Evolutionary conservation across 2,797 vertebrate species (phyloP).

Genomic region (Pangasius krempfi): DNA sequence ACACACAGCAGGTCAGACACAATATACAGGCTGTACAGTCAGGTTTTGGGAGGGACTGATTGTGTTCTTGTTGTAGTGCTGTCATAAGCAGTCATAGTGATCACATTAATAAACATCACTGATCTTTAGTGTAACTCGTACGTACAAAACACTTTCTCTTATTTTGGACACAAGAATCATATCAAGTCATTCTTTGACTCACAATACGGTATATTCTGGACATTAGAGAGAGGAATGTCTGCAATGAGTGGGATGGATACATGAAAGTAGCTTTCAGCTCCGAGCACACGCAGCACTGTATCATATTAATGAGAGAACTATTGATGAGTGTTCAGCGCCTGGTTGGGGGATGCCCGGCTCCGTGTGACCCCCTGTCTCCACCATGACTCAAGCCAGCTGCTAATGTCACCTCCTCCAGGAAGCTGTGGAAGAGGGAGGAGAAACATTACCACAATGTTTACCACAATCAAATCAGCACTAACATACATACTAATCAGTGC

Average conservation of each 20-base stretch:
- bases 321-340: constrained; percentile 63
- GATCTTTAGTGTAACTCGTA: background rate
- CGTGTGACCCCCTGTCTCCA: constrained; percentile 58
- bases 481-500: background rate
- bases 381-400: constrained; percentile 54
- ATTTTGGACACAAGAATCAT: constrained; percentile 1
- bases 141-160: constrained; percentile 23
- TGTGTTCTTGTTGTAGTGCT: background rate
- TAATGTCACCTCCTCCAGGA: constrained; percentile 75
- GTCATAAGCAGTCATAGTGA: background rate
- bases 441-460: background rate
- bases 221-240: constrained; percentile 51
- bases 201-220: constrained; percentile 3
- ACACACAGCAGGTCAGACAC: constrained; percentile 11
- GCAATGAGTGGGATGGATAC: constrained; percentile 16
- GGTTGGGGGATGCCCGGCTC: constrained; percentile 61
- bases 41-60: background rate
- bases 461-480: background rate
- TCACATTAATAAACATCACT: background rate
- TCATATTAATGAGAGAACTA: constrained; percentile 17
- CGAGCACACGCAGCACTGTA: constrained; percentile 17
- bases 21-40: background rate
- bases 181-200: background rate
- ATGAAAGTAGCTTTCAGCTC: constrained; percentile 21
- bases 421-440: constrained; percentile 59